Base-by-base conservation (phyloP, 1,140 invertebrate genomes). In the Rhopalosiphum padi region DNA sequence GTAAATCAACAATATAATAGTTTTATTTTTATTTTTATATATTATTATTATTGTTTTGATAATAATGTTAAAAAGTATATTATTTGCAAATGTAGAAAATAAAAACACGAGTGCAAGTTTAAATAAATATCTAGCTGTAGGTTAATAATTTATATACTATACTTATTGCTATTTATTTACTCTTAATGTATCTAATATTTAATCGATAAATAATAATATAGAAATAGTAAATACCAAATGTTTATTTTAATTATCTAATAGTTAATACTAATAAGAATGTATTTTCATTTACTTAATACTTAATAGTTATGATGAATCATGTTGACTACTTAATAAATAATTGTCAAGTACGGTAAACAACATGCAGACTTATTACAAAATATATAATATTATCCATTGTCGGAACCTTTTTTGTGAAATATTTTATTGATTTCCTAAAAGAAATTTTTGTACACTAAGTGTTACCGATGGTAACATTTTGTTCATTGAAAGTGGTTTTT, bases 401-500 rank as follows among this genome's bases (percentile, higher is more conserved):
- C 22, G 22, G 41, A 85, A 41, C 7, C 48, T 87, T 48, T n/a
- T 88, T 48, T 88, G 25, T 51, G 0, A 89, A 35, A 11, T 89
- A 89, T 89, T 22, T 23, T 90, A 41, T 90, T 90, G 35, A 88
- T 90, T 90, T 41, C 25, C 0, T 46, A n/a, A 43, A 60, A 37
- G 15, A 0, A 55, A 41, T 43, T 90, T 43, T 90, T 43, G 53
- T 41, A 43, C 37, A 60, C 53, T 60, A 43, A 90, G 18, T 43
- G 37, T 41, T 30, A 60, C 51, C 23, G 9, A 55, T 55, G 87
- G 43, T 88, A 35, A 18, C 18, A 51, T 35, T 68, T 60, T 30
- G 53, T 90, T 90, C 35, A n/a, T 90, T 68, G 53, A 68, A 43
- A 68, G 89, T 90, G 37, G 37, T 43, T 90, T 60, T 90, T 90